A percentile compares a stretch with the other conserved stretches of the same genome.
phyloP scores from a whole-genome alignment of 2,797 vertebrate genomes.

The Synaphobranchus kaupii region DNA sequence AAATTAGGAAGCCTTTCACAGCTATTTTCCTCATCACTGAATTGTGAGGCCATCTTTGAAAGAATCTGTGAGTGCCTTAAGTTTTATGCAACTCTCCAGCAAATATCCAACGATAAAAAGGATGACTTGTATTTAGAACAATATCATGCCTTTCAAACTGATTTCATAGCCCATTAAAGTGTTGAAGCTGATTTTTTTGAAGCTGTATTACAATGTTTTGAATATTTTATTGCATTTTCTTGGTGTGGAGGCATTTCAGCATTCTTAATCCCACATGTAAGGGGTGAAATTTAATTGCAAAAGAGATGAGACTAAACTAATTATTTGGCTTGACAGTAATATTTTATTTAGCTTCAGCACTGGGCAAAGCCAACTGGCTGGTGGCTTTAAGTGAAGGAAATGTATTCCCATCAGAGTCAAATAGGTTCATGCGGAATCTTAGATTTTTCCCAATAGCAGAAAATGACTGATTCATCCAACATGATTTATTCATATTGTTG shows the following conservation, averaged over 20 bases:
- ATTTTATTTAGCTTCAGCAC: constrained; percentile 72
- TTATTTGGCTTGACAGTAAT: constrained; percentile 74
- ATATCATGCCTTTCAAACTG: background rate
- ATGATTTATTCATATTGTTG: constrained; percentile 70
- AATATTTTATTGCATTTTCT: constrained; percentile 56
- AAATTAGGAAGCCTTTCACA: constrained; percentile 61
- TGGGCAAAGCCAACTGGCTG: constrained; percentile 58
- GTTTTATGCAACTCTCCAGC: constrained; percentile 19
- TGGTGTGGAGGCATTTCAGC: constrained; percentile 58
- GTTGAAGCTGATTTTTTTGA: constrained; percentile 24
- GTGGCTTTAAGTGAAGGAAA: constrained; percentile 49
- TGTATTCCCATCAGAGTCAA: constrained; percentile 58
- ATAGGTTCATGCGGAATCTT: constrained; percentile 59
- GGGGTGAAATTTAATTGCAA: constrained; percentile 73
- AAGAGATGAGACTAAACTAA: constrained; percentile 72
- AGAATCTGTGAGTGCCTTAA: constrained; percentile 42
- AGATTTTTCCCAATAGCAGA: constrained; percentile 53
- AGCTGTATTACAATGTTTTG: constrained; percentile 46
- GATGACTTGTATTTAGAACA: background rate
- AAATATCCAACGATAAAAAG: background rate
- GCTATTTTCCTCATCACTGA: constrained; percentile 49
- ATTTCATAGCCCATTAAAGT: background rate
- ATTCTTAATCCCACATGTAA: constrained; percentile 81
- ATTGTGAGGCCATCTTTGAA: constrained; percentile 49
- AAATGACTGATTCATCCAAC: constrained; percentile 57